These are phyloP conservation scores for Dromococcyx pavoninus DNA, from an alignment of 2,797 vertebrate species.

Conservation along the genomic window DNA sequence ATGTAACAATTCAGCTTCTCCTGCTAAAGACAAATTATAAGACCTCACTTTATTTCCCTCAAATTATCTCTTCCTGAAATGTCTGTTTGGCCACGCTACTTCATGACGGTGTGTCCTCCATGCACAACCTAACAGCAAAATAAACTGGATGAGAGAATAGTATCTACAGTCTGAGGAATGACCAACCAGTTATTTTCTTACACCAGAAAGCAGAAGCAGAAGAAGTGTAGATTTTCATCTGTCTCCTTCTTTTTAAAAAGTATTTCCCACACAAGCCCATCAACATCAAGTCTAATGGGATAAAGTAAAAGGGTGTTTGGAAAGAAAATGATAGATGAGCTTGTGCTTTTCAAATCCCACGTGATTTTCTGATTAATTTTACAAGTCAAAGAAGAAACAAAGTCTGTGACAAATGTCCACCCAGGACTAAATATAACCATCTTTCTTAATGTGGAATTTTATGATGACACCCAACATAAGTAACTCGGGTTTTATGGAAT, in stretches of 20 bases:
- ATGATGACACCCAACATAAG: not conserved
- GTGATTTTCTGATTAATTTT: constrained; percentile 19
- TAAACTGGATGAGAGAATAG: not conserved
- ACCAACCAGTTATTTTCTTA: not conserved
- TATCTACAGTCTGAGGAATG: not conserved
- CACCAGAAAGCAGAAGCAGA: not conserved
- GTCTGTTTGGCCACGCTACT: not conserved
- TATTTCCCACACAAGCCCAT: not conserved
- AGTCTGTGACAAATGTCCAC: not conserved
- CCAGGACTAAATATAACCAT: not conserved
- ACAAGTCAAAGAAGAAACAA: constrained; percentile 3
- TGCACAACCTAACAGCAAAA: not conserved
- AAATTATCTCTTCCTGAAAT: not conserved
- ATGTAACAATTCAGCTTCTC: not conserved
- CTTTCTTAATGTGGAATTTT: constrained; percentile 11
- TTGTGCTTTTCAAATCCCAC: not conserved
- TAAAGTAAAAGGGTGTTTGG: not conserved
- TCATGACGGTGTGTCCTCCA: not conserved
- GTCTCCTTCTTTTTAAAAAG: not conserved
- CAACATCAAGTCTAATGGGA: not conserved
- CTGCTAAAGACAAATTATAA: not conserved
- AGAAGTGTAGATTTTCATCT: not conserved
- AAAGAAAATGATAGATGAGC: not conserved
- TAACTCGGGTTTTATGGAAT: constrained; percentile 4
- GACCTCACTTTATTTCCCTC: not conserved